A percentile compares a stretch with the other conserved stretches of the same genome.
These are phyloP conservation scores for Bacillus rossius DNA, from an alignment of 1,140 invertebrate genomes.

Conservation along the genomic window DNA sequence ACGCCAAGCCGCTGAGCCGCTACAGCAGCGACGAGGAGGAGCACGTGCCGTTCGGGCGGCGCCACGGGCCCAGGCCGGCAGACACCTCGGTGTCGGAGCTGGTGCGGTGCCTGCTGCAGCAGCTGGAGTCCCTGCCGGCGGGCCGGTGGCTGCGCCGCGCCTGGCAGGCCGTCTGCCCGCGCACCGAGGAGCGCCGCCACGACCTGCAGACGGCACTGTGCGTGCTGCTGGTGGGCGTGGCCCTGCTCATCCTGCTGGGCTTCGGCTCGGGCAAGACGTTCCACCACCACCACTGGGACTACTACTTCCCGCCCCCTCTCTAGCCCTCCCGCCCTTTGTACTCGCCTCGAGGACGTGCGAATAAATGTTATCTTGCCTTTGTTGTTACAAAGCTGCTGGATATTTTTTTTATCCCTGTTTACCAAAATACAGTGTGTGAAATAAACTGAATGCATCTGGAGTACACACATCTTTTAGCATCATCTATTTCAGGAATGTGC, in stretches of 20 bases:
- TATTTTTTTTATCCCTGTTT: no score
- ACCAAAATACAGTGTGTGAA: no score
- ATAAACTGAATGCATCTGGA: no score
- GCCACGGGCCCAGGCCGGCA: constrained; percentile 27
- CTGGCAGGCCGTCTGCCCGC: constrained; percentile 46
- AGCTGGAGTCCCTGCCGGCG: constrained; percentile 53
- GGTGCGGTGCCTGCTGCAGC: constrained; percentile 55
- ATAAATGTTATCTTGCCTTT: no score
- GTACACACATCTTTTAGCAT: no score
- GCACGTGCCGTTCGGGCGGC: constrained; percentile 26
- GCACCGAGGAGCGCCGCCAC: constrained; percentile 51
- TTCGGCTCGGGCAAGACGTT: constrained; percentile 57
- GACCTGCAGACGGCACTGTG: constrained; percentile 67
- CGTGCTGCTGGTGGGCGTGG: constrained; percentile 66
- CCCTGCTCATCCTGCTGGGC: constrained; percentile 62
- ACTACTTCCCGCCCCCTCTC: constrained; percentile 57
- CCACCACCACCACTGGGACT: constrained; percentile 78
- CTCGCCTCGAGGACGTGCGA: no score
- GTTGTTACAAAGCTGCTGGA: no score
- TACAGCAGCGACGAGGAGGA: constrained; percentile 12
- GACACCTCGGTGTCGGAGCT: constrained; percentile 44
- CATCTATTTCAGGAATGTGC: no score
- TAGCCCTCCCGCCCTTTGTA: background rate
- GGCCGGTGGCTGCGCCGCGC: constrained; percentile 58
- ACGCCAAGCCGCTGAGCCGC: constrained; percentile 26